phyloP scores from a whole-genome alignment of 2,113 vertebrate genomes.

The Pygoscelis adeliae region DNA sequence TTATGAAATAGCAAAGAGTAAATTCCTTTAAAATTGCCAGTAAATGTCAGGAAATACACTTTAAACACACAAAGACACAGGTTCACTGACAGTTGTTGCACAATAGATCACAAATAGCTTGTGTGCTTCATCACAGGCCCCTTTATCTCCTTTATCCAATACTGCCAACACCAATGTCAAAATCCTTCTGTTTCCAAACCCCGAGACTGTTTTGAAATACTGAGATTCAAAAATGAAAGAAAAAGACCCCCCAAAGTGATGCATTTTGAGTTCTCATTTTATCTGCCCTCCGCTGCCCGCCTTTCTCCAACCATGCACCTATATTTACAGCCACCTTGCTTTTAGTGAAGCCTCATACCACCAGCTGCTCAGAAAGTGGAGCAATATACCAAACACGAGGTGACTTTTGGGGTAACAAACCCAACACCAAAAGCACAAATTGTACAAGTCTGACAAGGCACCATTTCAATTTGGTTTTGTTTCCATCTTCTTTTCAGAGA shows the following conservation, averaged over 20 bases:
- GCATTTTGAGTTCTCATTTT: not conserved
- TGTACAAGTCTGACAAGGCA: not conserved
- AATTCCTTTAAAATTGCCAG: slow-evolving; percentile 46
- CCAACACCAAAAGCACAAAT: not conserved
- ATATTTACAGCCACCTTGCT: not conserved
- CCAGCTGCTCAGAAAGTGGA: not conserved
- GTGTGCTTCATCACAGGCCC: fast-evolving
- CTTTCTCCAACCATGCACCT: not conserved
- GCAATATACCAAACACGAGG: not conserved
- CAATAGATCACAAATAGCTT: not conserved
- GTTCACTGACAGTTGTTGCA: slow-evolving; percentile 11
- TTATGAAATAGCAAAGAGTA: slow-evolving; percentile 6
- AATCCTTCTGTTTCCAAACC: slow-evolving; percentile 16
- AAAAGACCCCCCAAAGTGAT: not conserved
- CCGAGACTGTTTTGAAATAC: not conserved
- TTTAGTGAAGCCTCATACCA: fast-evolving
- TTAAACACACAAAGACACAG: not conserved
- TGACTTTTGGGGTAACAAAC: not conserved
- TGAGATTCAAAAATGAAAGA: not conserved
- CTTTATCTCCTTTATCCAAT: slow-evolving; percentile 17
- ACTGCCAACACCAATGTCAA: not conserved
- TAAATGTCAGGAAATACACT: slow-evolving; percentile 35
- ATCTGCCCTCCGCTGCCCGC: not conserved
- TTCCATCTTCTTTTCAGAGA: not conserved
- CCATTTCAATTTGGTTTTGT: not conserved